Percentiles rank a stretch among this genome's conserved stretches.
phyloP scores from a whole-genome alignment of 2,113 vertebrate genomes.

The Polypterus bichir region DNA sequence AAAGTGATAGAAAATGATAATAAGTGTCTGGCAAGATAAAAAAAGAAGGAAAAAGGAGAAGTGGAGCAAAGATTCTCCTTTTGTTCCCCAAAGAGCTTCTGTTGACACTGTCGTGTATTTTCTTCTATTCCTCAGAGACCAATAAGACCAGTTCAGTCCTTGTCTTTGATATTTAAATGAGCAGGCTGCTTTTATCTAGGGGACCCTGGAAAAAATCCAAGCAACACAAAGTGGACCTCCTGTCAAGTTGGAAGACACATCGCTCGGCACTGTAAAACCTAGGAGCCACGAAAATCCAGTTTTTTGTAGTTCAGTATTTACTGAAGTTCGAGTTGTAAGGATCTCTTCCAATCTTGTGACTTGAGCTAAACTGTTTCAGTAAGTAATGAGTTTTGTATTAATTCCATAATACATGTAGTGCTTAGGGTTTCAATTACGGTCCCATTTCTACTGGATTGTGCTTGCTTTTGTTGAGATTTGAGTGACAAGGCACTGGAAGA shows the following conservation, averaged over 20 bases:
- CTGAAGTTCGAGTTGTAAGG: background rate
- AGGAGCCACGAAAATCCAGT: slow-evolving; percentile 3
- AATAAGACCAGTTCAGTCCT: slow-evolving; percentile 43
- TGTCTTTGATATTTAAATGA: slow-evolving; percentile 69
- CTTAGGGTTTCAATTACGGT: slow-evolving; percentile 1
- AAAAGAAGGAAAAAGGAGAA: slow-evolving; percentile 6
- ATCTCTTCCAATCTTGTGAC: background rate
- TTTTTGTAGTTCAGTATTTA: background rate
- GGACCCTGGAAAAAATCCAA: slow-evolving; percentile 51
- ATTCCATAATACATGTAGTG: background rate
- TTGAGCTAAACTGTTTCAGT: background rate
- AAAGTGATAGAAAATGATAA: slow-evolving; percentile 15
- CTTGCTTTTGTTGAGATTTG: background rate
- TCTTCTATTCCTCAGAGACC: slow-evolving; percentile 41
- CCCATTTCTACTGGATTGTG: background rate
- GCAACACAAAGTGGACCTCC: slow-evolving; percentile 47
- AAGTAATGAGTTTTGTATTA: background rate
- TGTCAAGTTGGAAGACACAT: slow-evolving; percentile 36
- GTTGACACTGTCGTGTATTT: slow-evolving; percentile 29
- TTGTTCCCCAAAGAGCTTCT: slow-evolving; percentile 30
- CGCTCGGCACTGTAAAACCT: slow-evolving; percentile 7
- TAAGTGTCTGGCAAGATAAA: slow-evolving; percentile 5
- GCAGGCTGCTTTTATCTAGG: slow-evolving; percentile 55
- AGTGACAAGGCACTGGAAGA: slow-evolving; percentile 1
- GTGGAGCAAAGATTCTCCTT: slow-evolving; percentile 36